Conservation (phyloP, 2,888 invertebrate species). For the Agriotes lineatus region DNA sequence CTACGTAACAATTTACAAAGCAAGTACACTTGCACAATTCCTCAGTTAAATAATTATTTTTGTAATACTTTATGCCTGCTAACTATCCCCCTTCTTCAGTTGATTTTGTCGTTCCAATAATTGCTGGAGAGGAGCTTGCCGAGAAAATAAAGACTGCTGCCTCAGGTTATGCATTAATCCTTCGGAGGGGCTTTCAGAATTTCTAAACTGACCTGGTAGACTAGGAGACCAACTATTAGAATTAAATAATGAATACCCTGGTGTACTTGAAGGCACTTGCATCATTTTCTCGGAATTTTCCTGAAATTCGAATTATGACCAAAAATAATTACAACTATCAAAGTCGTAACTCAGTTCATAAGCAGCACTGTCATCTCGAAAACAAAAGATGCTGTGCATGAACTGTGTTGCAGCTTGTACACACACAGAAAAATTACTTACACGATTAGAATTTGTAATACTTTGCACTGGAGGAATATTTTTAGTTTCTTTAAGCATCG, state of each 20-base stretch:
- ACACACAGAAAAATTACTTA: slow-evolving; percentile 17
- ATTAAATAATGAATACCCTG: slow-evolving; percentile 65
- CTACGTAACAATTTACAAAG: no score
- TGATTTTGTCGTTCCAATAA: slow-evolving; percentile 85
- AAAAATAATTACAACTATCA: background rate
- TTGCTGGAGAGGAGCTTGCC: slow-evolving; percentile 82
- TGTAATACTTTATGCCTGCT: slow-evolving; percentile 35
- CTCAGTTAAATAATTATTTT: background rate
- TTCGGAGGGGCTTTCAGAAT: slow-evolving; percentile 48
- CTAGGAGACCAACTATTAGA: slow-evolving; percentile 64
- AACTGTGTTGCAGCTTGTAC: no score
- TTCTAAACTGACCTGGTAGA: slow-evolving; percentile 58
- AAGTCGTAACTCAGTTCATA: no score
- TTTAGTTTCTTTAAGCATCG: slow-evolving; percentile 63
- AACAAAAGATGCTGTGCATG: no score
- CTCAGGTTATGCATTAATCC: slow-evolving; percentile 46
- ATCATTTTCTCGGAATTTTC: slow-evolving; percentile 37
- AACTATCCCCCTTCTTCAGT: slow-evolving; percentile 61
- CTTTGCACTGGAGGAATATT: slow-evolving; percentile 45
- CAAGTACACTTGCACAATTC: no score
- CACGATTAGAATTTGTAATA: slow-evolving; percentile 20
- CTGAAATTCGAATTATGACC: slow-evolving; percentile 29
- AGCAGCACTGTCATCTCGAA: no score
- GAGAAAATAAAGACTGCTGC: slow-evolving; percentile 80
- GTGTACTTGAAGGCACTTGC: slow-evolving; percentile 44